Percentiles rank a stretch among this genome's conserved stretches.
Conservation (phyloP, 2,113 vertebrate genomes). For the Otis tarda region DNA sequence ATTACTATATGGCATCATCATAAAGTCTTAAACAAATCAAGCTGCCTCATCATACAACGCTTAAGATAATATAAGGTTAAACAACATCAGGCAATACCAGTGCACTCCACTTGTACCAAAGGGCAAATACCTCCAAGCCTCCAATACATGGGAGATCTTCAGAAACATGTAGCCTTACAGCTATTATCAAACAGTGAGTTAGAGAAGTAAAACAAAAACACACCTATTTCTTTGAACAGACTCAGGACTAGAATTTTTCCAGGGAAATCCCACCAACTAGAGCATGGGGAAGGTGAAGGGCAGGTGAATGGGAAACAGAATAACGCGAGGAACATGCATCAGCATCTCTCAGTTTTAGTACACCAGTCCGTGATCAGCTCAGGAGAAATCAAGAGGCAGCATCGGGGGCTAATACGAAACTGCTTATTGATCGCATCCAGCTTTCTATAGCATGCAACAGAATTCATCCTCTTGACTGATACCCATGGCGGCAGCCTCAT, state of each 20-base stretch:
- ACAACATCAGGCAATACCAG: neutral
- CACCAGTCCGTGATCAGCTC: neutral
- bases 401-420: neutral
- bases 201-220: neutral
- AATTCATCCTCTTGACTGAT: neutral
- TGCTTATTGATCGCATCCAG: neutral
- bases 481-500: neutral
- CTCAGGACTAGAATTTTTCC: neutral
- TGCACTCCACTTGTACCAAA: neutral
- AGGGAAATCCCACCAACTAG: neutral
- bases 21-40: slow-evolving; percentile 22
- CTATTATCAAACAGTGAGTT: neutral
- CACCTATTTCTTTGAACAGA: neutral
- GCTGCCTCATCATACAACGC: neutral
- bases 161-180: neutral
- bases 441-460: neutral
- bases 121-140: neutral
- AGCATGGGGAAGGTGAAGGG: neutral
- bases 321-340: fast-evolving
- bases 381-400: neutral
- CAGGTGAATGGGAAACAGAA: fast-evolving
- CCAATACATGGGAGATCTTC: fast-evolving
- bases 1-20: neutral
- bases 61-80: neutral
- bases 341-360: neutral